Evolutionary conservation across 2,113 vertebrate species (phyloP).

Genomic region (Myxocyprinus asiaticus): DNA sequence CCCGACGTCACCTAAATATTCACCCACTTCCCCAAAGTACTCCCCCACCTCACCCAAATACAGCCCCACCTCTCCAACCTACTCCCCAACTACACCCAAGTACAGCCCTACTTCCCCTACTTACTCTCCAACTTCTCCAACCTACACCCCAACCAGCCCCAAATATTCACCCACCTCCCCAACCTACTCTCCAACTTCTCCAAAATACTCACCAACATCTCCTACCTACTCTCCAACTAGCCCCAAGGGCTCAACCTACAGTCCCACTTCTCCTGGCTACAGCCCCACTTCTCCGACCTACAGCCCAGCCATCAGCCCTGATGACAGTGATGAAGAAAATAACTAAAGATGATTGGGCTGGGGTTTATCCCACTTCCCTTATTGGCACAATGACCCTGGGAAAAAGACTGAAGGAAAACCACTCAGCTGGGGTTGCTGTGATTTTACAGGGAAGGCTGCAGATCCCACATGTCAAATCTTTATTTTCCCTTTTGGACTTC

Average conservation of each 20-base stretch:
- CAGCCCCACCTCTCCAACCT: constrained; percentile 85
- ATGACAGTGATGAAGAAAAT: constrained; percentile 90
- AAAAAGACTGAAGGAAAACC: constrained; percentile 60
- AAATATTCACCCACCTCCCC: constrained; percentile 85
- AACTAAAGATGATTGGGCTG: constrained; percentile 68
- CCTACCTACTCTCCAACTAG: constrained; percentile 88
- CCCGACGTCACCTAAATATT: constrained; percentile 84
- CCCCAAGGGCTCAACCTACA: constrained; percentile 87
- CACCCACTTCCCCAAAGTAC: constrained; percentile 83
- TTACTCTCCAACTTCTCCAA: constrained; percentile 76
- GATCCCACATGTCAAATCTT: constrained; percentile 44
- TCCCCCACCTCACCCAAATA: constrained; percentile 87
- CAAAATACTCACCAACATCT: constrained; percentile 87
- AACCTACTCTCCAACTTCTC: constrained; percentile 85
- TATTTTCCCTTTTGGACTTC: constrained; percentile 41
- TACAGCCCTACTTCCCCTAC: constrained; percentile 82
- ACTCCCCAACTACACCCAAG: constrained; percentile 83
- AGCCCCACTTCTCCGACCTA: constrained; percentile 86
- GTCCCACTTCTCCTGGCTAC: constrained; percentile 84
- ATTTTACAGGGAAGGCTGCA: constrained; percentile 40
- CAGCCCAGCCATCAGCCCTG: constrained; percentile 89
- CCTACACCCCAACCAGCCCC: constrained; percentile 81
- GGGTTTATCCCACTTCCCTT: constrained; percentile 4
- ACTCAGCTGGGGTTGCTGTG: constrained; percentile 46
- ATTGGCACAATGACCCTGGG: constrained; percentile 34